Conservation (phyloP, 2,888 invertebrate species). For the Dasypogon diadema region DNA sequence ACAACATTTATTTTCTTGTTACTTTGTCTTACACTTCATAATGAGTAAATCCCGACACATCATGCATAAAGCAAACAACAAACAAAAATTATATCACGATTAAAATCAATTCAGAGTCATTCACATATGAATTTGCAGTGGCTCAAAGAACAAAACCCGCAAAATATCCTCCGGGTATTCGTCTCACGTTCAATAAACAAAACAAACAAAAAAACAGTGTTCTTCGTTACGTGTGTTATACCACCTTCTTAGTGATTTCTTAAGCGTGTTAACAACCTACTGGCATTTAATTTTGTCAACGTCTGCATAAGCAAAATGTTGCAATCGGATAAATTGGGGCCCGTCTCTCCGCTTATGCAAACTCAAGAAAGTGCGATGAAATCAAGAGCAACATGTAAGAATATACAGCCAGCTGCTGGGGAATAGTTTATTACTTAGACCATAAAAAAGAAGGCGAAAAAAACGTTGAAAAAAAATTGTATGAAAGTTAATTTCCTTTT, state of each 20-base stretch:
- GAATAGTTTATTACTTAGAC: neutral
- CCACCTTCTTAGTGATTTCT: constrained; percentile 3
- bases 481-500: constrained; percentile 27
- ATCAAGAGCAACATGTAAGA: neutral
- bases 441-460: neutral
- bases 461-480: neutral
- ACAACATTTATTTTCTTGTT: no score
- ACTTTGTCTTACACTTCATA: no score
- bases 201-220: neutral
- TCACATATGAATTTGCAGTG: neutral
- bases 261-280: constrained; percentile 3
- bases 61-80: neutral
- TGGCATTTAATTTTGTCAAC: constrained; percentile 3
- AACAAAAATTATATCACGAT: no score
- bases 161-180: neutral
- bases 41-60: no score
- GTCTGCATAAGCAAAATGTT: neutral
- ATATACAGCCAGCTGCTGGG: no score
- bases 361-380: neutral
- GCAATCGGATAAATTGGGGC: neutral
- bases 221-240: neutral
- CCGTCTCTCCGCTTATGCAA: neutral
- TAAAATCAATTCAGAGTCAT: neutral
- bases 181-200: neutral
- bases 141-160: neutral